Conservation (phyloP, 2,888 invertebrate genomes). For the Andricus quercusramuli region DNA sequence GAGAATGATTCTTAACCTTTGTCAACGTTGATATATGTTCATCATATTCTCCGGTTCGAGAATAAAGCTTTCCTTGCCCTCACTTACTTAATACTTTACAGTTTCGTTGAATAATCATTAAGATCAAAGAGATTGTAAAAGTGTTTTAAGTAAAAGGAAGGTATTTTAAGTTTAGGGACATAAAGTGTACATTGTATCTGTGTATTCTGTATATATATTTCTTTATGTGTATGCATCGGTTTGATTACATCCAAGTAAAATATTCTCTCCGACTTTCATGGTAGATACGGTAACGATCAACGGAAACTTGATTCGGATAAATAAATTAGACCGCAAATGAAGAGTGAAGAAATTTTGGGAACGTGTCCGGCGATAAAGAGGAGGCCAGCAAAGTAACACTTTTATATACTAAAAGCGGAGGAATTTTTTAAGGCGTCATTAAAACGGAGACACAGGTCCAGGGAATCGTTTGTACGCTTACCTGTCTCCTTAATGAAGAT, state of each 20-base stretch:
- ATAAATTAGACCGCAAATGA: constrained; percentile 37
- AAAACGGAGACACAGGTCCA: constrained; percentile 35
- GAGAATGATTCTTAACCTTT: constrained; percentile 2
- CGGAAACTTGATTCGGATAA: constrained; percentile 21
- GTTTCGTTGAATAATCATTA: constrained; percentile 14
- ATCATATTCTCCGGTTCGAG: neutral
- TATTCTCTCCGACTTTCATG: constrained; percentile 6
- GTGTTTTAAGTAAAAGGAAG: constrained; percentile 9
- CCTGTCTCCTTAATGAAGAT: constrained; percentile 66
- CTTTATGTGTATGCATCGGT: neutral
- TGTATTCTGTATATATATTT: neutral
- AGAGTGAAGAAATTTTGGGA: constrained; percentile 36
- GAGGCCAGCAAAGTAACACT: constrained; percentile 18
- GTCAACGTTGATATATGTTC: neutral
- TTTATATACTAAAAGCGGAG: constrained; percentile 32
- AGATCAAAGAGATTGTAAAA: constrained; percentile 10
- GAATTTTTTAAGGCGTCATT: constrained; percentile 38
- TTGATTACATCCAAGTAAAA: neutral
- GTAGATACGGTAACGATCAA: constrained; percentile 11
- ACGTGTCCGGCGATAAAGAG: constrained; percentile 36
- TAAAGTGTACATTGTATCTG: neutral
- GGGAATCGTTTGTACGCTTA: constrained; percentile 43
- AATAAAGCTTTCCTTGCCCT: neutral
- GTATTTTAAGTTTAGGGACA: neutral
- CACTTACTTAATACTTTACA: neutral